Base-by-base conservation (phyloP, 2,888 invertebrate species). In the Agelastica alni region DNA sequence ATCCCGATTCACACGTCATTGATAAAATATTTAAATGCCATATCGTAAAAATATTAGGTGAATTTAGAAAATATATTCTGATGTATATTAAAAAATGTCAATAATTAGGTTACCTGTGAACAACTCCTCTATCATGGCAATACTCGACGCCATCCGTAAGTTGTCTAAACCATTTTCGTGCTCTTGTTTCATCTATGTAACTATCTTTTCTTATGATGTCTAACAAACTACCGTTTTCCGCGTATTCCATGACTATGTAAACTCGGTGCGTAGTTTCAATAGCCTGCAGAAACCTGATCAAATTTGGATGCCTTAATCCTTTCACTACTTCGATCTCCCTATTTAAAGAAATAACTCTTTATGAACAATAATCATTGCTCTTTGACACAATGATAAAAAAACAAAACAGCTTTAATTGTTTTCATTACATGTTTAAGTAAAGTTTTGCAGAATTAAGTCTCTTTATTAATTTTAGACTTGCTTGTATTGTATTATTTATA, bases 211-310 rank as follows among this genome's bases (percentile, higher is more conserved):
- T 81, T 58, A 91, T 89, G 48, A 88, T 82, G 60, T 91, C 91
- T 51, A 91, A 76, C 13, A 91, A 78, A 63, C 89, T 90, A 6
- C 91, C 91, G 65, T 89, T 89, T 68, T 87, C 85, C 1, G 91
- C 91, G 68, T 85, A 87, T 74, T 91, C 90, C 91, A 91, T 91
- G 26, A 91, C 86, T 62, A 91, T 86, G 70, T 91, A 91, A 2
- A 91, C 88, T 68, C 91, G 89, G 72, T 90, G 89, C 43, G 89
- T 90, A 1, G 91, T 91, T 80, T 91, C 91, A 56, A 91, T 91
- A 28, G 90, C 89, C 77, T 91, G 90, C 63, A 89, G 81, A 73
- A 90, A 91, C 60, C 88, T 80, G 70, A 91, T 90, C 43, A 91
- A 78, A 76, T 91, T 89, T 47, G 86, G 85, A 80, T 91, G 91